phyloP scores from a whole-genome alignment of 2,113 vertebrate genomes.

The Meriones unguiculatus region DNA sequence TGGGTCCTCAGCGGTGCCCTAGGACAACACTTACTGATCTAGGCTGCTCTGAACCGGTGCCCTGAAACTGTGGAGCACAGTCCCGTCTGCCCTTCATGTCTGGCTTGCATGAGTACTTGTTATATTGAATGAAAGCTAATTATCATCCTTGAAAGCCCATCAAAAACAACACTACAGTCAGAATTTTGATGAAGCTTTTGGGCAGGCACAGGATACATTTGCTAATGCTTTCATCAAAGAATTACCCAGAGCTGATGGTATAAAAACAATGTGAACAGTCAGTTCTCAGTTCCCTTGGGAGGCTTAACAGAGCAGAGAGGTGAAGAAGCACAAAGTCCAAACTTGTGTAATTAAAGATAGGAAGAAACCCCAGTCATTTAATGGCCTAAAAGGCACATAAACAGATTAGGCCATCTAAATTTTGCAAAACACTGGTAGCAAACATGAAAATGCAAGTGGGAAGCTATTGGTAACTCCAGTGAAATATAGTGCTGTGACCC shows the following conservation, averaged over 20 bases:
- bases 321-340: conserved; percentile 22
- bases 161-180: conserved; percentile 43
- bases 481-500: not conserved
- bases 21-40: not conserved
- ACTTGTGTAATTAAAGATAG: conserved; percentile 50
- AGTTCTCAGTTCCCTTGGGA: not conserved
- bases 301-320: not conserved
- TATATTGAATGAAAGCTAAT: conserved; percentile 62
- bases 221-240: conserved; percentile 1
- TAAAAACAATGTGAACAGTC: not conserved
- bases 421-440: conserved; percentile 12
- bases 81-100: conserved; percentile 46
- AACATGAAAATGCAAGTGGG: not conserved
- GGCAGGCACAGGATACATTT: conserved; percentile 36
- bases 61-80: not conserved
- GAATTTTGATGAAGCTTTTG: conserved; percentile 58
- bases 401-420: conserved; percentile 15
- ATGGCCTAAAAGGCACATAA: conserved; percentile 22
- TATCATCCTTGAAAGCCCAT: conserved; percentile 45
- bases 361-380: conserved; percentile 1
- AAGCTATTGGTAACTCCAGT: not conserved
- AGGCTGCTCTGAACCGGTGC: not conserved
- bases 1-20: not conserved
- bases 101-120: conserved; percentile 54
- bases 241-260: conserved; percentile 1